Evolutionary conservation across 2,113 vertebrate species (phyloP).

Genomic region (Lutjanus erythropterus): DNA sequence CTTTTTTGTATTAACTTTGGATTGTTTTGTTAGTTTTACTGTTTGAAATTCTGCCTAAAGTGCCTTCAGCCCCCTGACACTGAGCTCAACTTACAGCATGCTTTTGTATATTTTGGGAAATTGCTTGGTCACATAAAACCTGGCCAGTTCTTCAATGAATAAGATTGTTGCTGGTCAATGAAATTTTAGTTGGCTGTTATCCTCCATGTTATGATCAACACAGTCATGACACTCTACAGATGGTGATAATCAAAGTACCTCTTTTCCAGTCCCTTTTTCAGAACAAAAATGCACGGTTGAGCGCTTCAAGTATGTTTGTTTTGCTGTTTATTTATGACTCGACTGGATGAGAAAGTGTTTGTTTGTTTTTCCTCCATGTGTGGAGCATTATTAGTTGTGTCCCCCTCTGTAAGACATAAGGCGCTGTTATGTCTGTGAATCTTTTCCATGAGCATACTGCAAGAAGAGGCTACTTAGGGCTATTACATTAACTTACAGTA

Average conservation of each 20-base stretch:
- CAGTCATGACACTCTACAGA: slow-evolving; percentile 6
- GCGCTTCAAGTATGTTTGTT: slow-evolving; percentile 31
- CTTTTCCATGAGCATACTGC: slow-evolving; percentile 44
- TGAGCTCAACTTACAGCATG: slow-evolving; percentile 27
- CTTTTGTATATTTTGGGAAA: slow-evolving; percentile 10
- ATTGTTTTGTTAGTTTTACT: slow-evolving; percentile 43
- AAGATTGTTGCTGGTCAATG: not conserved
- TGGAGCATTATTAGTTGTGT: slow-evolving; percentile 12
- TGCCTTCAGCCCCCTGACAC: slow-evolving; percentile 70
- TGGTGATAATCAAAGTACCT: slow-evolving; percentile 40
- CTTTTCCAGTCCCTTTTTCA: slow-evolving; percentile 13
- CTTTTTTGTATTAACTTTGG: slow-evolving; percentile 47
- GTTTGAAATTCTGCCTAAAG: slow-evolving; percentile 69
- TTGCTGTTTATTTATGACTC: slow-evolving; percentile 66
- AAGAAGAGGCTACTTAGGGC: slow-evolving; percentile 54
- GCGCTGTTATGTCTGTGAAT: slow-evolving; percentile 46
- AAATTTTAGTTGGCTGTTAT: not conserved
- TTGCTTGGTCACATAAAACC: slow-evolving; percentile 16
- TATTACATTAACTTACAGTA: slow-evolving; percentile 32
- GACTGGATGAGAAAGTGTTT: slow-evolving; percentile 49
- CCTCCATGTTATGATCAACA: not conserved
- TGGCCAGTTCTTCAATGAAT: not conserved
- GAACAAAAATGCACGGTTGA: slow-evolving; percentile 50
- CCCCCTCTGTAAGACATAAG: slow-evolving; percentile 9
- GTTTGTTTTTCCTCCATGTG: slow-evolving; percentile 14